Evolutionary conservation across 2,888 invertebrate species (phyloP), one percentile per base, ranked within the genome.

Genomic region (Schrankia costaestrigalis): DNA sequence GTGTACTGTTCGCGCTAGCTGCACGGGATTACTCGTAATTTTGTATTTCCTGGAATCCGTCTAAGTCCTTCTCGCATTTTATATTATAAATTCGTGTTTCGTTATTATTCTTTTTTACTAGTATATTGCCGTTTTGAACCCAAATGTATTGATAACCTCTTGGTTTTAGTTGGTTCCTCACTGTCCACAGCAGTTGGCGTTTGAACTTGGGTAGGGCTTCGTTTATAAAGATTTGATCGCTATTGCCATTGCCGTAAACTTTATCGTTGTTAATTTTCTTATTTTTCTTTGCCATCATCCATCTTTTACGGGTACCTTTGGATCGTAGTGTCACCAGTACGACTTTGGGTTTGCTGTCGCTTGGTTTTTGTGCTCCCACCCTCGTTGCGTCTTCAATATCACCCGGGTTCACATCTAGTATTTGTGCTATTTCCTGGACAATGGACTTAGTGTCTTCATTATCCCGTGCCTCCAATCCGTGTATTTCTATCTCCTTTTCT

Each of bases 291-390:
- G 29, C 30, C 3, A 15, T 2, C 11, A 30, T 10, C 26, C 29
- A 35, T 3, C 10, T 18, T 11, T 30, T 21, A 5, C 30, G 30
- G 7, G 21, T 13, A 15, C 7, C 11, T 21, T 30, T 35, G 2
- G 21, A 21, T 11, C 15, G n/a, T 0, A 29, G 9, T 12, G 35
- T 30, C 3, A 13, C 30, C 11, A 35, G n/a, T 12, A 35, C 15
- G n/a, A 19, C 3, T 17, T 26, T 18, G n/a, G 35, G 35, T 14
- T 13, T 29, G 2, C 3, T 8, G 6, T 30, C 35, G 19, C 36
- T 17, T 6, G 14, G 8, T 11, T 33, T 41, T 26, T 44, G 22
- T 30, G 10, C 34, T 1, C 48, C 48, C 33, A 45, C 48, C 41
- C 44, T 36, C 35, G 10, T 8, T 11, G 36, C 42, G 5, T 34